These are phyloP conservation scores for Lacerta agilis DNA, from an alignment of 2,797 vertebrate genomes.

Conservation along the genomic window DNA sequence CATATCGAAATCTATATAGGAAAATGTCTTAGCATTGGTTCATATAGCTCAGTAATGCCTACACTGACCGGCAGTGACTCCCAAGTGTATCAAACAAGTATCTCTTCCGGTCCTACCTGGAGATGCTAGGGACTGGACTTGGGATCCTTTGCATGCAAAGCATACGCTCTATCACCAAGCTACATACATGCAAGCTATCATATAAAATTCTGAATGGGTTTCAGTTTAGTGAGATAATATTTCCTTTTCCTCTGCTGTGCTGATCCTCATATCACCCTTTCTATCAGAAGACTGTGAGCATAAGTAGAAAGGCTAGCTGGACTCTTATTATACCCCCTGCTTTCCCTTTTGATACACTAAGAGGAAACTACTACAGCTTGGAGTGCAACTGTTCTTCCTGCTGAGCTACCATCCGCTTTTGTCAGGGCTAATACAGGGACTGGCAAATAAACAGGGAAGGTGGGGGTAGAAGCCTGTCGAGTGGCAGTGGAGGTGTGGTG, in stretches of 20 bases:
- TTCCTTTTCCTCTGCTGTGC: background rate
- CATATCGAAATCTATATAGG: background rate
- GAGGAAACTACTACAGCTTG: background rate
- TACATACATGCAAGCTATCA: background rate
- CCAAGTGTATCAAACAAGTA: background rate
- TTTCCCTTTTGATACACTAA: background rate
- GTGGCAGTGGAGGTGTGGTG: background rate
- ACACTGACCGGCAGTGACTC: background rate
- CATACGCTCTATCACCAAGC: too few relatives aligned
- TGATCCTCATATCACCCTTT: background rate
- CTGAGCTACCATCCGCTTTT: background rate
- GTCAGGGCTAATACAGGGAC: background rate
- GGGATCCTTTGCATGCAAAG: too few relatives aligned
- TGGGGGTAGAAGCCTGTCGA: background rate
- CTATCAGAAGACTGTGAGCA: background rate
- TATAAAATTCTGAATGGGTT: background rate
- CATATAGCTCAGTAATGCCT: background rate
- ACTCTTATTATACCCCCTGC: background rate
- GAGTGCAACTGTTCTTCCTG: background rate
- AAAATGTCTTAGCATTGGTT: background rate
- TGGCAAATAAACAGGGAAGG: background rate
- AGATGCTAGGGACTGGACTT: too few relatives aligned
- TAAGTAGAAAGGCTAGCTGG: background rate
- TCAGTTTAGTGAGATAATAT: background rate
- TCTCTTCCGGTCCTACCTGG: background rate